A percentile compares a stretch with the other conserved stretches of the same genome.
phyloP scores from a whole-genome alignment of 2,888 invertebrate species.

The Adela reaumurella region DNA sequence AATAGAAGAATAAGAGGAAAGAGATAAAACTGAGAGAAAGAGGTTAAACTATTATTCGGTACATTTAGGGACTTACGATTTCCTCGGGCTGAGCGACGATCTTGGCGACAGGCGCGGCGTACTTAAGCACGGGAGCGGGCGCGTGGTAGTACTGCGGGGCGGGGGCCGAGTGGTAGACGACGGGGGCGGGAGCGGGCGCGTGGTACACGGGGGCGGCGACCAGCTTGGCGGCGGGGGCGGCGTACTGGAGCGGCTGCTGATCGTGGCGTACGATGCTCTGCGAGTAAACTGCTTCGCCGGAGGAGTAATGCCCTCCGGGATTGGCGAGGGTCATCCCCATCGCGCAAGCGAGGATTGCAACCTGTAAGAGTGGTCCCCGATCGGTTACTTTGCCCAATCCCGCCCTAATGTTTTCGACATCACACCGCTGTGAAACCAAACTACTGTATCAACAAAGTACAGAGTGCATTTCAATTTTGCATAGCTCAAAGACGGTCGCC shows the following conservation, averaged over 20 bases:
- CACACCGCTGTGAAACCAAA: too few species aligned
- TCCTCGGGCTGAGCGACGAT: constrained; percentile 16
- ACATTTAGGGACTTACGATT: not conserved
- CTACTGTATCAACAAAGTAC: too few species aligned
- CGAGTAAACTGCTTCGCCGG: constrained; percentile 22
- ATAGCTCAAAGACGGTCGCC: too few species aligned
- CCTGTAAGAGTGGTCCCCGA: too few species aligned
- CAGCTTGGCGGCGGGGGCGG: constrained; percentile 12
- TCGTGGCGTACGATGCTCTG: constrained; percentile 42
- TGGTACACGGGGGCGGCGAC: constrained; percentile 10
- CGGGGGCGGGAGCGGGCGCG: constrained; percentile 11
- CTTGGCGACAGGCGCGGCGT: constrained; percentile 11
- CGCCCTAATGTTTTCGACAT: too few species aligned
- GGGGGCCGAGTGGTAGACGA: constrained; percentile 10
- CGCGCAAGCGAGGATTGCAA: not conserved
- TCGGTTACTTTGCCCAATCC: too few species aligned
- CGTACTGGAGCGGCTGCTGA: constrained; percentile 16
- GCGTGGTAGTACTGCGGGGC: constrained; percentile 18
- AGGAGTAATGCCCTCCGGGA: constrained; percentile 15
- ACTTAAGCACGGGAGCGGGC: constrained; percentile 15
- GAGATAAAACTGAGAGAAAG: too few species aligned
- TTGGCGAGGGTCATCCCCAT: not conserved
- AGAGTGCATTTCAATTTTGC: too few species aligned
- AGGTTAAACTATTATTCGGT: too few species aligned
- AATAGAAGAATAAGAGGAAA: too few species aligned